These are phyloP conservation scores for Garrulus glandarius DNA, from an alignment of 2,797 vertebrate genomes.

Conservation along the genomic window DNA sequence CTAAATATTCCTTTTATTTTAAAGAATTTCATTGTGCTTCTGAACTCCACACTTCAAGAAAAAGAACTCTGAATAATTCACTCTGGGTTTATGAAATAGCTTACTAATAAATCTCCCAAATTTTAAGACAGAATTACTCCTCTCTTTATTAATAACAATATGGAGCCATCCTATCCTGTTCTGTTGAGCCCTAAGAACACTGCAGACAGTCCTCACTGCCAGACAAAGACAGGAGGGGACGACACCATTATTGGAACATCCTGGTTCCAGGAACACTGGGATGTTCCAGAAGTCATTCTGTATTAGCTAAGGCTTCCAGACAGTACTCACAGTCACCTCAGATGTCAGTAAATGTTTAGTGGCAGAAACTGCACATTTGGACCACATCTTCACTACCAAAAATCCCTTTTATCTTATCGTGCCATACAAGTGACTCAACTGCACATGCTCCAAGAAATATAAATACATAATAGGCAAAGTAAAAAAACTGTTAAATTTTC, in stretches of 20 bases:
- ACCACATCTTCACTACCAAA: neutral
- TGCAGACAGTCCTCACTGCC: neutral
- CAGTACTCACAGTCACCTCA: neutral
- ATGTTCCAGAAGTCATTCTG: neutral
- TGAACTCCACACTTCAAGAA: neutral
- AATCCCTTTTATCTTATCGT: neutral
- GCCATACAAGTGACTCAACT: neutral
- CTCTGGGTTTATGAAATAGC: neutral
- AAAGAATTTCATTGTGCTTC: neutral
- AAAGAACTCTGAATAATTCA: neutral
- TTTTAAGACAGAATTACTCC: neutral
- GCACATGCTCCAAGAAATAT: neutral
- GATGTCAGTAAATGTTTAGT: neutral
- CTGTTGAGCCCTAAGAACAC: neutral
- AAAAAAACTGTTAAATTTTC: neutral
- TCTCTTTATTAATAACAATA: neutral
- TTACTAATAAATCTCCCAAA: neutral
- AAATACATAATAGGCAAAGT: neutral
- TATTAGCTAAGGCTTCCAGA: neutral
- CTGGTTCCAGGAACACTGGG: neutral
- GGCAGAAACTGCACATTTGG: neutral
- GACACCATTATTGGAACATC: neutral
- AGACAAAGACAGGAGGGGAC: neutral
- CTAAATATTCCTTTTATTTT: neutral
- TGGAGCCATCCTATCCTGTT: neutral